Conservation (phyloP, 92 coral and sea anemone species). For the Zoanthus gigantus region DNA sequence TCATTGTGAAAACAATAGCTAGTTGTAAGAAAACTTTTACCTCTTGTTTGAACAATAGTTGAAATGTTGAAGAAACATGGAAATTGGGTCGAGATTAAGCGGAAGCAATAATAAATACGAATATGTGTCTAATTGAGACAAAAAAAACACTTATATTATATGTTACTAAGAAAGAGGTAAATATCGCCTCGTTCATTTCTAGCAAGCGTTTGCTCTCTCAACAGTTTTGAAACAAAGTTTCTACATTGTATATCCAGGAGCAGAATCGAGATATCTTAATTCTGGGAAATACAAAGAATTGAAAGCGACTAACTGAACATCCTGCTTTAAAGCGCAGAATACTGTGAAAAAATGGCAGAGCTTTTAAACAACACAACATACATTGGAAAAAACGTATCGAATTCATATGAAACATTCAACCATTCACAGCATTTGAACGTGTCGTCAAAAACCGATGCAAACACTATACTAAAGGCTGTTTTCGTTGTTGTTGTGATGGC, state of each 20-base stretch:
- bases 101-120: background rate
- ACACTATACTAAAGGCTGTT: conserved; percentile 5
- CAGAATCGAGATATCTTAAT: background rate
- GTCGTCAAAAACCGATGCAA: conserved; percentile 4
- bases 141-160: background rate
- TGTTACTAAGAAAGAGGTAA: background rate
- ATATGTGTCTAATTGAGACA: background rate
- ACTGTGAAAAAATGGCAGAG: background rate
- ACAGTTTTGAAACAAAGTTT: background rate
- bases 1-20: background rate
- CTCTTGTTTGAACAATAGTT: background rate
- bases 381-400: background rate
- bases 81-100: background rate
- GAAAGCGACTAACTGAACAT: background rate
- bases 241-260: background rate
- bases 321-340: background rate
- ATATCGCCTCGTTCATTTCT: background rate
- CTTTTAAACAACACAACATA: background rate
- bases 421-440: background rate
- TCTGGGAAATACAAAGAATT: background rate
- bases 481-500: conserved; percentile 21
- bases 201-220: background rate
- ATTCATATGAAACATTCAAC: background rate
- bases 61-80: background rate
- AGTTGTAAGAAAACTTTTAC: background rate